Conservation (phyloP, 2,797 vertebrate species). For the Phataginus tricuspis region DNA sequence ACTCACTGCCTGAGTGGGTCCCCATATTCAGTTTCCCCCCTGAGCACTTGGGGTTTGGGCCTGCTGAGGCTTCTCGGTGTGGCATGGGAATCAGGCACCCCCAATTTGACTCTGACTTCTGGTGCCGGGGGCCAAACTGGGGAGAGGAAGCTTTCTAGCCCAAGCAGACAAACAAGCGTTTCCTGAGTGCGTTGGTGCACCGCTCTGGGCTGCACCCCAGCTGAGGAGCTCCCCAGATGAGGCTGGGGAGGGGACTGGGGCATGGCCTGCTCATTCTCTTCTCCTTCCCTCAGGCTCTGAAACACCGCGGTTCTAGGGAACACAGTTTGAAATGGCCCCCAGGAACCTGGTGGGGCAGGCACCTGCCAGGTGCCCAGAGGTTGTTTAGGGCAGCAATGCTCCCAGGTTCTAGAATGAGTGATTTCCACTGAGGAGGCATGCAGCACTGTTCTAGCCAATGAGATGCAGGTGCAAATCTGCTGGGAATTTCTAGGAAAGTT, state of each 20-base stretch:
- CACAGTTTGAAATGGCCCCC: background rate
- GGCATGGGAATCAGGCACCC: background rate
- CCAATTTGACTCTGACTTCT: background rate
- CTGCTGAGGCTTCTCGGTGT: background rate
- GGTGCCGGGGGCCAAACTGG: background rate
- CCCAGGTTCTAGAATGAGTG: background rate
- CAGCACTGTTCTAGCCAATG: background rate
- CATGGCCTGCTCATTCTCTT: accelerated
- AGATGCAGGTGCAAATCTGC: background rate
- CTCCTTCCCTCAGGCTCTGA: background rate
- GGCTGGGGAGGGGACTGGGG: background rate
- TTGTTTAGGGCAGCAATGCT: too few species aligned
- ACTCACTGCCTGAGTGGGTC: accelerated
- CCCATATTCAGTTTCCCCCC: accelerated
- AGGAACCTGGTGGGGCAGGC: background rate
- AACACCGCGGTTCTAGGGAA: background rate
- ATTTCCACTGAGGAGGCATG: background rate
- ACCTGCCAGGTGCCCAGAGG: background rate
- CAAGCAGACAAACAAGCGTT: background rate
- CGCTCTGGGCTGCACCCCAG: background rate
- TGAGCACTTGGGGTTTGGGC: accelerated
- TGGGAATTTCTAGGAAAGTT: background rate
- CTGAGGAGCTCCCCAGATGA: background rate
- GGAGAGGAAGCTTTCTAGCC: too few species aligned
- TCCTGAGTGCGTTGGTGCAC: background rate